phyloP scores from a whole-genome alignment of 2,113 vertebrate species.

The Heterocephalus glaber region DNA sequence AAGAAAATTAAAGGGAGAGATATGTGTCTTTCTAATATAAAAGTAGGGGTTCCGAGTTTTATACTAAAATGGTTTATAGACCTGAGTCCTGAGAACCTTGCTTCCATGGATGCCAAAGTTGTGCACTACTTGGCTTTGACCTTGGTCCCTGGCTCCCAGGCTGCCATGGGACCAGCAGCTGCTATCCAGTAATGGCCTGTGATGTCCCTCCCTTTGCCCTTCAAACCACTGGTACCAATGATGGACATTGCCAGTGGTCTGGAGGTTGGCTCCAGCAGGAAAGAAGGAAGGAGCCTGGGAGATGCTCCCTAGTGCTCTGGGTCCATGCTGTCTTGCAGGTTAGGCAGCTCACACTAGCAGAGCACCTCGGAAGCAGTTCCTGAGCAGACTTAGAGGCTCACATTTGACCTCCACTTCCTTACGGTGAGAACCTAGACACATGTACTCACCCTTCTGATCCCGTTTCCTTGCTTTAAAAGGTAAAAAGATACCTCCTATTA shows the following conservation, averaged over 20 bases:
- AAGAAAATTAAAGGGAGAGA: background rate
- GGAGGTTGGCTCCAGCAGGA: background rate
- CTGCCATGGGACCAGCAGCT: background rate
- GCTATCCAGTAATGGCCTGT: background rate
- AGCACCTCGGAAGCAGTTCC: background rate
- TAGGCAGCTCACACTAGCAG: background rate
- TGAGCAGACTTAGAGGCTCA: background rate
- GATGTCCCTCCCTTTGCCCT: background rate
- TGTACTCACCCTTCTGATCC: background rate
- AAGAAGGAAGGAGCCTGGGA: background rate
- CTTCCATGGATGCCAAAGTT: background rate
- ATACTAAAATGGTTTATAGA: background rate
- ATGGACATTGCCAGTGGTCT: background rate
- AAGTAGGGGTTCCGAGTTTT: background rate
- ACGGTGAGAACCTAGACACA: background rate
- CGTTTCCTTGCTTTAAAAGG: background rate
- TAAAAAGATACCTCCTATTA: background rate
- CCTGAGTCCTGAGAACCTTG: background rate
- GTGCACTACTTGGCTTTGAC: background rate
- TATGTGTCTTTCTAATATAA: background rate
- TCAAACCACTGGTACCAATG: no score
- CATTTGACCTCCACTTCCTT: background rate
- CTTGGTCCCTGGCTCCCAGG: no score
- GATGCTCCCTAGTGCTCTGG: fast-evolving
- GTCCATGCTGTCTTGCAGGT: background rate